Evolutionary conservation across 1,140 invertebrate species (phyloP), one percentile per base, ranked within the genome.

Genomic region (Anagrus nilaparvatae): DNA sequence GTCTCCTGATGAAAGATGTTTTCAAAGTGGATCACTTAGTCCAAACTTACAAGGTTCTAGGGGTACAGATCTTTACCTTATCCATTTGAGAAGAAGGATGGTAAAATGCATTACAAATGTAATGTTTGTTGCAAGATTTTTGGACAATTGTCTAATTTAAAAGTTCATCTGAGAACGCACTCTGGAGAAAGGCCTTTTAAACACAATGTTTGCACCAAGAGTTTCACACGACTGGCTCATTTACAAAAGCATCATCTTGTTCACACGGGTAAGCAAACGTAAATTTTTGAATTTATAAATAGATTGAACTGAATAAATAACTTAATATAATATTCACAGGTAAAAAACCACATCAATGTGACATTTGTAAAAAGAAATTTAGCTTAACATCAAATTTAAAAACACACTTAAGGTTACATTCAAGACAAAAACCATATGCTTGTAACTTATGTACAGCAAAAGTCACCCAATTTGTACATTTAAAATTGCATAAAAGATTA

Each of bases 31-130:
- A 17, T 78, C 75, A 32, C 58, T 81, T n/a, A 85, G 82, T 55
- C 84, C 83, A 1, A 74, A 70, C 48, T 78, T 76, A 25, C 79
- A 78, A 19, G 69, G 76, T 4, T 81, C 3, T 70, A 89, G 37
- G 91, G 93, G 12, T 93, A 95, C 60, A 76, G 91, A 49, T 87
- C 89, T 48, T 70, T 97, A 32, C 92, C 93, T 1, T 97, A 97
- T 68, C 93, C 92, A 1, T 70, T 97, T 38, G 90, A 92, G 70
- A 97, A 97, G 71, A 94, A 94, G 67, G 92, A 97, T 59, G 93
- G 94, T 0, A 98, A 98, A 69, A 97, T 98, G 86, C 90, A 97
- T 57, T 99, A 99, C 65, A 92, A 98, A 67, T 99, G 96, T 65
- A 97, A 97, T 58, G 86, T 97, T 12, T 99, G 96, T 60, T 84